Percentiles rank a stretch among this genome's conserved stretches.
Evolutionary conservation across 2,797 vertebrate species (phyloP).

Genomic region (Falco rusticolus): DNA sequence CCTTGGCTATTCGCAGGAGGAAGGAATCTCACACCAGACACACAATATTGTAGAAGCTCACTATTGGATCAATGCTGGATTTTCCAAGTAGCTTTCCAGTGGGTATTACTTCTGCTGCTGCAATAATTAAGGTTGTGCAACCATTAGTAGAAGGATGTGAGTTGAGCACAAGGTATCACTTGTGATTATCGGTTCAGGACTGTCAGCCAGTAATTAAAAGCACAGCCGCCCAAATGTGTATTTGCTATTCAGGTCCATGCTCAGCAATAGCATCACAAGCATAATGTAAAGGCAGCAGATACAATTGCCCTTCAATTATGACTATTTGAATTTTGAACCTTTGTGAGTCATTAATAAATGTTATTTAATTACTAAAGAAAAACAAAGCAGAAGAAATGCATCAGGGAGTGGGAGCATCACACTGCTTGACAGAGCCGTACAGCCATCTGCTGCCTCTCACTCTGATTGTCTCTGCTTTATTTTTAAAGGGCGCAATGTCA

Average conservation of each 20-base stretch:
- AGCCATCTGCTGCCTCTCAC: neutral
- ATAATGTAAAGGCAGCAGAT: neutral
- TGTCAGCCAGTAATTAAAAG: neutral
- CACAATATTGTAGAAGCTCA: neutral
- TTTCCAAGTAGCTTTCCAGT: neutral
- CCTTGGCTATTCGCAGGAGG: neutral
- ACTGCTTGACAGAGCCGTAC: neutral
- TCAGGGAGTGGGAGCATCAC: neutral
- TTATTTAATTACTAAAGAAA: neutral
- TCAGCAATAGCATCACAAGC: neutral
- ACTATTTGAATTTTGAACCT: neutral
- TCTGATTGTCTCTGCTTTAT: neutral
- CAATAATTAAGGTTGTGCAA: neutral
- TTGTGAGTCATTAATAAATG: neutral
- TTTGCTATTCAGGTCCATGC: neutral
- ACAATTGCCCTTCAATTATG: neutral
- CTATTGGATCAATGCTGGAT: neutral
- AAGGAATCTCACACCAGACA: neutral
- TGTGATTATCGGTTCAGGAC: neutral
- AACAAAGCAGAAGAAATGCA: neutral
- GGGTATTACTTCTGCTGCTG: neutral
- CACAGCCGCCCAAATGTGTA: neutral
- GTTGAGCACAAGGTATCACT: neutral
- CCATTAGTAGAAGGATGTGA: neutral
- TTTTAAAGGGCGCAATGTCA: neutral